Evolutionary conservation across 2,888 invertebrate species (phyloP).

Genomic region (Megamerina dolium): DNA sequence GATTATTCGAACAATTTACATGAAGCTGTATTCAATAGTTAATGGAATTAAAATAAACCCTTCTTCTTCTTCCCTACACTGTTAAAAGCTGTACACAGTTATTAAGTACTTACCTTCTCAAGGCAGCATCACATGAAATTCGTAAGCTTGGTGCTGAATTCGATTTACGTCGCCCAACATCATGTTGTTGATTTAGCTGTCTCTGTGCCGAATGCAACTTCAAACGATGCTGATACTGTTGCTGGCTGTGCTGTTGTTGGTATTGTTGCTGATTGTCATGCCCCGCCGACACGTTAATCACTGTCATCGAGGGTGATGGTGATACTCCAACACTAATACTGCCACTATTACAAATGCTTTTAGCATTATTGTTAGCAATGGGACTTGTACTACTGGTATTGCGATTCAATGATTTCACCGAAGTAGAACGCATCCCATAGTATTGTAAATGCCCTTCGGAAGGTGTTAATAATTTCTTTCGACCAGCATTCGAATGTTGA

Average conservation of each 20-base stretch:
- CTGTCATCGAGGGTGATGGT: slow-evolving; percentile 8
- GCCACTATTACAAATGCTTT: not conserved
- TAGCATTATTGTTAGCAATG: too few relatives aligned
- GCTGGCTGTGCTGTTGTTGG: slow-evolving; percentile 3
- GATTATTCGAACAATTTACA: too few relatives aligned
- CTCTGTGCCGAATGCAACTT: slow-evolving; percentile 6
- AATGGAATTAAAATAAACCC: too few relatives aligned
- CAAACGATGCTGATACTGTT: slow-evolving; percentile 16
- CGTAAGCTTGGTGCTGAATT: slow-evolving; percentile 29
- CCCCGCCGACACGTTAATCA: slow-evolving; percentile 8
- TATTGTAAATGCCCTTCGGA: slow-evolving; percentile 32
- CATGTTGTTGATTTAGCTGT: slow-evolving; percentile 20
- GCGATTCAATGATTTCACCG: slow-evolving; percentile 33
- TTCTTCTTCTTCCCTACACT: too few relatives aligned
- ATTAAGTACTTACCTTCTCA: slow-evolving; percentile 28
- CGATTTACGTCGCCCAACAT: slow-evolving; percentile 26
- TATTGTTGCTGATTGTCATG: slow-evolving; percentile 14
- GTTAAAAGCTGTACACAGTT: not conserved
- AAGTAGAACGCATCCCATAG: slow-evolving; percentile 33
- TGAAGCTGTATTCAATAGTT: too few relatives aligned
- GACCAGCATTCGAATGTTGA: too few relatives aligned
- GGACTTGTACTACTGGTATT: slow-evolving; percentile 11
- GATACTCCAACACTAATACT: slow-evolving; percentile 3
- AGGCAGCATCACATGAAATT: slow-evolving; percentile 27
- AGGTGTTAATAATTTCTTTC: slow-evolving; percentile 18